These are phyloP conservation scores for Agrypnia vestita DNA, from an alignment of 1,140 invertebrate species.

Conservation along the genomic window DNA sequence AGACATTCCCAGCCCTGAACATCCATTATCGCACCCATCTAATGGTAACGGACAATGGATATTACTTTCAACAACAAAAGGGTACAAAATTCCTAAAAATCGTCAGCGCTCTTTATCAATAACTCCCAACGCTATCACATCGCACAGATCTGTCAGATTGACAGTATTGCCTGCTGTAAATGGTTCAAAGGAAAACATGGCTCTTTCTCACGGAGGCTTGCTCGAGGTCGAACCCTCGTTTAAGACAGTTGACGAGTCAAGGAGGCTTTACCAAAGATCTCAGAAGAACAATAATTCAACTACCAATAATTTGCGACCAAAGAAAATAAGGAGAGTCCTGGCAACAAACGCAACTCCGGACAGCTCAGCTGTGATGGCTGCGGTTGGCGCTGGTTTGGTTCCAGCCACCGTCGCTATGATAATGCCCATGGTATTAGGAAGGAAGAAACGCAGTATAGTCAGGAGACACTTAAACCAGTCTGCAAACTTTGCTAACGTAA, in stretches of 20 bases:
- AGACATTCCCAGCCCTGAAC: conserved; percentile 63
- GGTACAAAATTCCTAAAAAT: conserved; percentile 75
- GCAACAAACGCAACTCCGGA: conserved; percentile 66
- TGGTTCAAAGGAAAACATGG: conserved; percentile 77
- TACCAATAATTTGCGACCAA: conserved; percentile 50
- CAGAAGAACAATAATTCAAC: conserved; percentile 23
- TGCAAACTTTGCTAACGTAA: conserved; percentile 49
- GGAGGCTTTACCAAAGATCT: conserved; percentile 51
- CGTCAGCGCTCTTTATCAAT: conserved; percentile 69
- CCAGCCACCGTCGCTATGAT: conserved; percentile 87
- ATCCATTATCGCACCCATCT: conserved; percentile 74
- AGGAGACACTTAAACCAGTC: background rate
- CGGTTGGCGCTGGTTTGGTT: conserved; percentile 83
- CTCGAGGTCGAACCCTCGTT: conserved; percentile 83
- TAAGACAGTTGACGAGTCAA: conserved; percentile 78
- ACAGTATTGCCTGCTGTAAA: conserved; percentile 80
- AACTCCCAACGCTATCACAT: conserved; percentile 64
- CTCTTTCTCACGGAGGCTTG: conserved; percentile 83
- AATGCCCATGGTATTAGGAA: conserved; percentile 81
- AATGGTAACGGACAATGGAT: conserved; percentile 84
- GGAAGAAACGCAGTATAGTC: conserved; percentile 67
- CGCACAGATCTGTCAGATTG: conserved; percentile 76
- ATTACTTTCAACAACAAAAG: conserved; percentile 83
- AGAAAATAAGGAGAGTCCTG: conserved; percentile 66
- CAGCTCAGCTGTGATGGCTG: conserved; percentile 78